Conservation (phyloP, 2,113 vertebrate species). For the Capreolus pygargus region DNA sequence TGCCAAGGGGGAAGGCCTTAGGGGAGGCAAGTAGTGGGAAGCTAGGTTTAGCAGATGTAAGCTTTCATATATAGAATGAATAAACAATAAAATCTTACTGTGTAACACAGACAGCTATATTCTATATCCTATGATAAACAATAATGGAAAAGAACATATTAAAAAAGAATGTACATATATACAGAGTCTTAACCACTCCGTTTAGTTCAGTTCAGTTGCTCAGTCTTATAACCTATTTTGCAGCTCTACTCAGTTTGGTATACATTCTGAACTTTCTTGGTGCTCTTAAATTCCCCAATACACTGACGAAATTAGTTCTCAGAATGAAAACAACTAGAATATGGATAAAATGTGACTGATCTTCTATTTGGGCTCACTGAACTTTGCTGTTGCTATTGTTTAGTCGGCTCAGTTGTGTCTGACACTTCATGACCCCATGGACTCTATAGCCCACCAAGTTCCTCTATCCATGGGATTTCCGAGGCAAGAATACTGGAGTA, state of each 20-base stretch:
- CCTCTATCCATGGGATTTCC: not conserved
- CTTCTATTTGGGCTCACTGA: not conserved
- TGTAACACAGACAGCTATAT: not conserved
- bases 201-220: not conserved
- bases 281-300: not conserved
- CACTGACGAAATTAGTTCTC: not conserved
- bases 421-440: not conserved
- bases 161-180: not conserved
- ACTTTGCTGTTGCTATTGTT: not conserved
- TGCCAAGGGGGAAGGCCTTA: not conserved
- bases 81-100: not conserved
- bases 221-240: not conserved
- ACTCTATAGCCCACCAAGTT: not conserved
- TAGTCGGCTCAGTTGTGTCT: accelerated
- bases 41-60: not conserved
- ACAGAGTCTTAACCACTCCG: not conserved
- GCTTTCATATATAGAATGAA: not conserved
- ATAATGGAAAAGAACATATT: not conserved
- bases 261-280: not conserved
- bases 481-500: not conserved
- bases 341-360: not conserved
- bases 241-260: not conserved
- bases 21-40: not conserved
- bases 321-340: not conserved
- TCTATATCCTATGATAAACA: not conserved